Evolutionary conservation across 2,888 invertebrate species (phyloP).

Genomic region (Cyclophora albipunctata): DNA sequence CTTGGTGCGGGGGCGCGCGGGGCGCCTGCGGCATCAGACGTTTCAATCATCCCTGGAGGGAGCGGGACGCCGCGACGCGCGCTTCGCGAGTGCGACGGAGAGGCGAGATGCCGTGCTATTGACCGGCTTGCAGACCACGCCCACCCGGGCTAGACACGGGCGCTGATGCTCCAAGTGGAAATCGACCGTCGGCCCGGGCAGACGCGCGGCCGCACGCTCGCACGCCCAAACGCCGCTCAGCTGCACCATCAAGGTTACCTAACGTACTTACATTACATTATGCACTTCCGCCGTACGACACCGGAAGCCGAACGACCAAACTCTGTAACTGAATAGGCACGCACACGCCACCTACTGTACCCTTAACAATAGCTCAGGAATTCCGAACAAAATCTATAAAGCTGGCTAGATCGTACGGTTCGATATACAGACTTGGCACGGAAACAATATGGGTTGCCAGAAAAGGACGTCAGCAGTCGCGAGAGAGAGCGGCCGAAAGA

Average conservation of each 20-base stretch:
- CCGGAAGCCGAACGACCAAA: constrained; percentile 13
- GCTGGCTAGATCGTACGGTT: constrained; percentile 50
- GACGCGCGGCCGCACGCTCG: constrained; percentile 41
- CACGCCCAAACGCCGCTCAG: constrained; percentile 27
- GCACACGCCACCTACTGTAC: constrained; percentile 21
- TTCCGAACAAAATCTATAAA: constrained; percentile 44
- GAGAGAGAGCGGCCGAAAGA: constrained; percentile 48
- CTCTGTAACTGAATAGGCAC: constrained; percentile 17
- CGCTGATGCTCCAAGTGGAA: constrained; percentile 72
- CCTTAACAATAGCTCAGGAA: constrained; percentile 23
- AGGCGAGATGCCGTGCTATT: constrained; percentile 65
- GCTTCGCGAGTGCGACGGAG: constrained; percentile 41
- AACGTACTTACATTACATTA: constrained; percentile 40
- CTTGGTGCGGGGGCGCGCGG: constrained; percentile 72
- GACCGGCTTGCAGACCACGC: constrained; percentile 73
- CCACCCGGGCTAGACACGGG: constrained; percentile 71
- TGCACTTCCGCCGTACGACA: constrained; percentile 44
- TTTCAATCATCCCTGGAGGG: constrained; percentile 73
- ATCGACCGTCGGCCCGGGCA: constrained; percentile 73
- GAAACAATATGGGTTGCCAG: constrained; percentile 60
- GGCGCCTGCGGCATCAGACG: constrained; percentile 76
- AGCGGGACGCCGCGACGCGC: constrained; percentile 39
- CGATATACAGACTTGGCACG: constrained; percentile 62
- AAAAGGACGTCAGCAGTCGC: constrained; percentile 52
- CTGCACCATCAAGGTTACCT: constrained; percentile 66